A percentile compares a stretch with the other conserved stretches of the same genome.
Evolutionary conservation across 2,888 invertebrate genomes (phyloP).

Genomic region (Gerosis bhagava): DNA sequence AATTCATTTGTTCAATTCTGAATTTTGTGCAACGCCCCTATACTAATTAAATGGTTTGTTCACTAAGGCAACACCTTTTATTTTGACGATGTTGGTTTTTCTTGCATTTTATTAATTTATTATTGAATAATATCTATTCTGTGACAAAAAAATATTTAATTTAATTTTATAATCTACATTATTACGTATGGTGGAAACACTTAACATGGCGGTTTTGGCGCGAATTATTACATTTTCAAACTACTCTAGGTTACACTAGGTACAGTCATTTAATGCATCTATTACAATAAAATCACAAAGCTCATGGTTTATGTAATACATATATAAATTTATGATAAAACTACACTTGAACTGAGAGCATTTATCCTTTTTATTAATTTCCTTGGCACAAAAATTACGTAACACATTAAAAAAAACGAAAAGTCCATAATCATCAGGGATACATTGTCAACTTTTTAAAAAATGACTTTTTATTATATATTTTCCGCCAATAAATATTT

Average conservation of each 20-base stretch:
- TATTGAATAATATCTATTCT: slow-evolving; percentile 2
- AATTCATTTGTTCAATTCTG: too few species aligned
- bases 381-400: slow-evolving; percentile 18
- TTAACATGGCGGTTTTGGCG: slow-evolving; percentile 20
- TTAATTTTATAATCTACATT: slow-evolving; percentile 5
- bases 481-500: too few species aligned
- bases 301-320: slow-evolving; percentile 47
- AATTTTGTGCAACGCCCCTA: too few species aligned
- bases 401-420: background rate
- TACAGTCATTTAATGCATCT: slow-evolving; percentile 32
- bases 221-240: slow-evolving; percentile 3
- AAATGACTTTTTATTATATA: too few species aligned
- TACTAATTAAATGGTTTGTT: too few species aligned
- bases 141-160: slow-evolving; percentile 1
- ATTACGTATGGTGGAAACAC: slow-evolving; percentile 11
- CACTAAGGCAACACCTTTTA: too few species aligned
- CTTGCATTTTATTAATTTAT: too few species aligned
- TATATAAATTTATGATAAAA: slow-evolving; percentile 21
- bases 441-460: too few species aligned
- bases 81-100: too few species aligned
- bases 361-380: slow-evolving; percentile 8
- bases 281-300: slow-evolving; percentile 59
- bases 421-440: too few species aligned
- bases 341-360: slow-evolving; percentile 19
- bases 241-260: slow-evolving; percentile 9